Conservation (phyloP, 2,888 invertebrate genomes). For the Drosophila neotestacea region DNA sequence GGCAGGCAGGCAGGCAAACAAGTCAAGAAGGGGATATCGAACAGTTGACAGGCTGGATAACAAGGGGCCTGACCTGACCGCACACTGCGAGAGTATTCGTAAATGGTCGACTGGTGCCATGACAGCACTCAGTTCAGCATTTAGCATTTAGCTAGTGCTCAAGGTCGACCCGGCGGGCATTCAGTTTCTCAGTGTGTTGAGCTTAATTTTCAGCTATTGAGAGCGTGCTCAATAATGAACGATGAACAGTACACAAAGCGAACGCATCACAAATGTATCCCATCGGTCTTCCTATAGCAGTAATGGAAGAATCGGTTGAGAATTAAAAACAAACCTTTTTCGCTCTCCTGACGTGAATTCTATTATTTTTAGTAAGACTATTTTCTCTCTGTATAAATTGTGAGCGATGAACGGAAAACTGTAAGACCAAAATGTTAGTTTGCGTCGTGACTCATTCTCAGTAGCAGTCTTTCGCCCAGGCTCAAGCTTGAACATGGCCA, state of each 20-base stretch:
- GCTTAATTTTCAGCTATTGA: conserved; percentile 36
- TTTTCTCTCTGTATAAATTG: too few species aligned
- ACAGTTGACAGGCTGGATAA: conserved; percentile 42
- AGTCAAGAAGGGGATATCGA: neutral
- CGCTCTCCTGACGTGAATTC: too few species aligned
- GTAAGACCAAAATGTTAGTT: neutral
- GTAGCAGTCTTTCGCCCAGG: neutral
- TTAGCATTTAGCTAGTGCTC: conserved; percentile 62
- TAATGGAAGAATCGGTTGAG: too few species aligned
- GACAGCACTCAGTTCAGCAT: conserved; percentile 18
- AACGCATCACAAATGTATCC: too few species aligned
- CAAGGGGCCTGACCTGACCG: conserved; percentile 35
- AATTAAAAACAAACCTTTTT: too few species aligned
- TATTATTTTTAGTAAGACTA: too few species aligned
- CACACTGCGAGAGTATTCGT: conserved; percentile 10
- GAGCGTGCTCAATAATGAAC: conserved; percentile 1
- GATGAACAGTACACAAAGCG: neutral
- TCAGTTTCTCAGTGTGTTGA: conserved; percentile 4
- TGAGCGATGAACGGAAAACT: too few species aligned
- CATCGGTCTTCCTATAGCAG: too few species aligned
- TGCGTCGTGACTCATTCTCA: neutral
- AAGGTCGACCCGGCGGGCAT: conserved; percentile 56
- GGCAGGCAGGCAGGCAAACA: neutral
- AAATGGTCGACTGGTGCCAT: conserved; percentile 51
- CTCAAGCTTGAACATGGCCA: neutral